Evolutionary conservation across 2,888 invertebrate genomes (phyloP), one percentile per base, ranked within the genome.

Genomic region (Pristionchus fissidentatus): DNA sequence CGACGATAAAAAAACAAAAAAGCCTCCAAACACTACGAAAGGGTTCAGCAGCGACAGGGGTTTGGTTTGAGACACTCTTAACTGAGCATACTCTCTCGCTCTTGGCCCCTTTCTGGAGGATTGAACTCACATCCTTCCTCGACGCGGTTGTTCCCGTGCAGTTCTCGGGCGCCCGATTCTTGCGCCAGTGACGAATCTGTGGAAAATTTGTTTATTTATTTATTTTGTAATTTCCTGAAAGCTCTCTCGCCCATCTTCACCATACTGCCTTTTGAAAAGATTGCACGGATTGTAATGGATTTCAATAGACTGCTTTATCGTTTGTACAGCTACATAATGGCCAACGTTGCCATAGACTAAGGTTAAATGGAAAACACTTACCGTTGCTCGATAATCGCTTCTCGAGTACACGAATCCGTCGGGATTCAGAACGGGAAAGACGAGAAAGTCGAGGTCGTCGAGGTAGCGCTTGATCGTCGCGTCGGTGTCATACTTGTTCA

Each of bases 111-210:
- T 7, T 22, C 7, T 35, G 7, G 10, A 29, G 66, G 32, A 57
- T 3, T n/a, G 10, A 7, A 81, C 38, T 38, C 29, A 89, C 78
- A 62, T 87, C 87, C 35, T 87, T 87, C 49, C 87, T 87, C 84
- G 87, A 89, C 32, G 83, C 86, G 7, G 90, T 89, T 0, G 84
- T 87, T 0, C 91, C 91, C 0, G 88, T 88, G 84, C 91, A 91
- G 81, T 91, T 91, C 43, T 86, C 87, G 0, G 90, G 89, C 10
- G 91, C 91, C 7, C 88, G 82, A 83, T 91, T 92, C 85, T 92
- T 92, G 13, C 92, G 87, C 92, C 92, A 92, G 85, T 92, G 90
- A 19, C 92, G 87, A 62, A 90, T 89, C 90, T 90, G 80, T 8
- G 87, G 26, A 41, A 43, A 73, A 7, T n/a, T 62, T 62, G 62